Percentiles rank a stretch among this genome's conserved stretches.
Evolutionary conservation across 2,888 invertebrate species (phyloP).

Genomic region (Margaritifera margaritifera): DNA sequence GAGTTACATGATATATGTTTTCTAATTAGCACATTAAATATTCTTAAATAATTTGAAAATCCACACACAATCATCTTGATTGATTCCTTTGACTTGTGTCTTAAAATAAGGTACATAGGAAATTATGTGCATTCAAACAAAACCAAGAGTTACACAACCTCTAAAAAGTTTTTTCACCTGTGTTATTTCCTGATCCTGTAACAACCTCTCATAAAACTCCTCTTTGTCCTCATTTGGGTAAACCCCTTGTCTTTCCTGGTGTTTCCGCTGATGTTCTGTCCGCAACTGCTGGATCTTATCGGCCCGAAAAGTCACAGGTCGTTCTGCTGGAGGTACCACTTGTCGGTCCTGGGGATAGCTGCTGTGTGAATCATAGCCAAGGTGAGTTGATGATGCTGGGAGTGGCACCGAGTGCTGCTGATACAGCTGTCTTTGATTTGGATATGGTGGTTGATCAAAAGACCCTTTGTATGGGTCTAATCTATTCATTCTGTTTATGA

Average conservation of each 20-base stretch:
- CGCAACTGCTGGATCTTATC: constrained; percentile 76
- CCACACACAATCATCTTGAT: too few relatives aligned
- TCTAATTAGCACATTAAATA: too few relatives aligned
- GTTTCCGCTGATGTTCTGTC: constrained; percentile 77
- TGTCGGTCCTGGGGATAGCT: constrained; percentile 2
- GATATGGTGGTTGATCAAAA: neutral
- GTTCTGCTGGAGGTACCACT: neutral
- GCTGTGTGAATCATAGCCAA: neutral
- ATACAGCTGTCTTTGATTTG: neutral
- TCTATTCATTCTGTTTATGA: constrained; percentile 2
- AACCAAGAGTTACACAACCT: too few relatives aligned
- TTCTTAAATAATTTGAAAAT: too few relatives aligned
- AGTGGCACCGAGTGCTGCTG: neutral
- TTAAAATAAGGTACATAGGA: neutral
- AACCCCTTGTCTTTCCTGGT: constrained; percentile 77
- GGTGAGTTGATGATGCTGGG: too few relatives aligned
- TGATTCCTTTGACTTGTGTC: neutral
- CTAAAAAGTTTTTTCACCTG: too few relatives aligned
- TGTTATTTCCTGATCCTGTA: constrained; percentile 56
- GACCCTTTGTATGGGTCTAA: neutral
- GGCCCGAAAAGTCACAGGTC: constrained; percentile 47
- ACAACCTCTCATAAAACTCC: constrained; percentile 62
- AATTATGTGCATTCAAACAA: too few relatives aligned
- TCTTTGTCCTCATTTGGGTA: constrained; percentile 77
- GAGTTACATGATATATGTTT: too few relatives aligned